Percentiles rank a stretch among this genome's conserved stretches.
These are phyloP conservation scores for Calcarius ornatus DNA, from an alignment of 2,113 vertebrate species.

Conservation along the genomic window DNA sequence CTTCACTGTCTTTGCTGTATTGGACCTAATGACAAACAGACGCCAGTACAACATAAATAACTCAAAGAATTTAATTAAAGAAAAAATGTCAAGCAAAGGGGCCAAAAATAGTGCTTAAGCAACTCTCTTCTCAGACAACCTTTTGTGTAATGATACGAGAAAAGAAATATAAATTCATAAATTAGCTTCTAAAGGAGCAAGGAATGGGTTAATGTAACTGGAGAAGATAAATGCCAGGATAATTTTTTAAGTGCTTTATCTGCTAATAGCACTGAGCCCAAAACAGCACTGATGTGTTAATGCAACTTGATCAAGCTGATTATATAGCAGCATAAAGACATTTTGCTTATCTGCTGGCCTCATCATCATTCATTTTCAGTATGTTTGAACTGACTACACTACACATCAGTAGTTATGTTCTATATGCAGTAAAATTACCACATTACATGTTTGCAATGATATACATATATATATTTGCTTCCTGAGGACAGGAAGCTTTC, in stretches of 20 bases:
- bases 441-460: constrained; percentile 18
- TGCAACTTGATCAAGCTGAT: constrained; percentile 53
- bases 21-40: constrained; percentile 12
- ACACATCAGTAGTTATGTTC: constrained; percentile 37
- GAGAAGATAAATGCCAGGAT: background rate
- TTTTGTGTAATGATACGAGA: background rate
- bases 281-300: constrained; percentile 20
- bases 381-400: constrained; percentile 29
- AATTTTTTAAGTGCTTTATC: constrained; percentile 48
- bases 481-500: background rate
- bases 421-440: constrained; percentile 27
- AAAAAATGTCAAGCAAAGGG: background rate
- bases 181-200: background rate
- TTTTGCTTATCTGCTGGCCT: constrained; percentile 18
- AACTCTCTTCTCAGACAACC: background rate
- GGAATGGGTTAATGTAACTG: background rate
- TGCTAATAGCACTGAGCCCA: background rate
- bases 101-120: background rate
- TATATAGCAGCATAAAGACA: constrained; percentile 4
- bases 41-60: constrained; percentile 47
- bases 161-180: background rate
- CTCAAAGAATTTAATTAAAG: background rate
- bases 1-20: background rate
- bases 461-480: background rate
- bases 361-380: constrained; percentile 53